Evolutionary conservation across 2,888 invertebrate genomes (phyloP).

Genomic region (Halictus ligatus): DNA sequence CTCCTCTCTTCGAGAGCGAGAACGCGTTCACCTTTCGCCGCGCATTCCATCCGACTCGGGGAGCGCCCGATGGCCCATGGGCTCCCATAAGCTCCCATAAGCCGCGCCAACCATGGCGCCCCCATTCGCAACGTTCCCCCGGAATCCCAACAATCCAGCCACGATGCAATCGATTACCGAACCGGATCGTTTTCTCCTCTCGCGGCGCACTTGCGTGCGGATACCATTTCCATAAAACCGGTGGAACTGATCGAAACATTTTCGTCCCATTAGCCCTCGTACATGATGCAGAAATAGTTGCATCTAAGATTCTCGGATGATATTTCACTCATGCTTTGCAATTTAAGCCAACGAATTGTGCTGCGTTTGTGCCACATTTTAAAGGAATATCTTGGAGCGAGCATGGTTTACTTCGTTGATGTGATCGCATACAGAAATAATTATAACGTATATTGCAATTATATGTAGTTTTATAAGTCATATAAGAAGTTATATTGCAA

Average conservation of each 20-base stretch:
- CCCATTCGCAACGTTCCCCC: slow-evolving; percentile 43
- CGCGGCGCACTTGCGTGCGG: not conserved
- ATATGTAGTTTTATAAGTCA: no score
- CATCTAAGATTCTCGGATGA: no score
- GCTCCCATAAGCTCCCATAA: slow-evolving; percentile 48
- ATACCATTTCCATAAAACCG: not conserved
- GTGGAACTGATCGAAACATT: not conserved
- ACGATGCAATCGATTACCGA: slow-evolving; percentile 73
- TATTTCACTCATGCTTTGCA: no score
- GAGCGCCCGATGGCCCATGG: slow-evolving; percentile 40
- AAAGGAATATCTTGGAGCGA: no score
- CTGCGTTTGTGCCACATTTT: no score
- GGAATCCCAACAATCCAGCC: slow-evolving; percentile 68
- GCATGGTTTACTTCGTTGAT: not conserved
- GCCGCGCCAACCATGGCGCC: slow-evolving; percentile 60
- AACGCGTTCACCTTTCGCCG: slow-evolving; percentile 76
- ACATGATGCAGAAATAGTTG: no score
- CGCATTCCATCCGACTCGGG: slow-evolving; percentile 61
- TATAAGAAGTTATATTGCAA: no score
- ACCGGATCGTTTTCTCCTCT: slow-evolving; percentile 66
- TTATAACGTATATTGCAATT: no score
- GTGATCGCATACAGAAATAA: no score
- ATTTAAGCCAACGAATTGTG: no score
- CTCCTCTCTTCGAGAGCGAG: slow-evolving; percentile 61
- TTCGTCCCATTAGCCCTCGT: not conserved